Evolutionary conservation across 2,888 invertebrate genomes (phyloP).

Genomic region (Macropis europaea): DNA sequence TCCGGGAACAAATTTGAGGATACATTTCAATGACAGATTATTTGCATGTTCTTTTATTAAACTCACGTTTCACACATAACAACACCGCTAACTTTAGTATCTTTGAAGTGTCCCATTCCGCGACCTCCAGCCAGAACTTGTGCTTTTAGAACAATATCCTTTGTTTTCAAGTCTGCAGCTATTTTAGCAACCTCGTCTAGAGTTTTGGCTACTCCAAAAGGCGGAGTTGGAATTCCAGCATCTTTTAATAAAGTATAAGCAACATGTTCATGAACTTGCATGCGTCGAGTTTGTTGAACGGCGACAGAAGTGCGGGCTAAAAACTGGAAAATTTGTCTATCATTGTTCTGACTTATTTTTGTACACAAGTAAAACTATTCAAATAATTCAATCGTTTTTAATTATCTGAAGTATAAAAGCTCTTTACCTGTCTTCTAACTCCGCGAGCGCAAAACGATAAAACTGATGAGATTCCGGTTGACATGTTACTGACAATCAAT

Average conservation of each 20-base stretch:
- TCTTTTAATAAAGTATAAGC: constrained; percentile 92
- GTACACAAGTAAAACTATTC: background rate
- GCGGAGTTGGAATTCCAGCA: constrained; percentile 92
- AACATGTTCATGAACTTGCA: constrained; percentile 96
- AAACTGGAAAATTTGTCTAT: constrained; percentile 38
- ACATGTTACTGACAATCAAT: constrained; percentile 27
- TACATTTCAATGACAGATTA: no score
- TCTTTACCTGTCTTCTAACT: constrained; percentile 40
- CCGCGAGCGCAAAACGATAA: background rate
- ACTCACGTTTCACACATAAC: constrained; percentile 90
- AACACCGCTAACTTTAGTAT: constrained; percentile 95
- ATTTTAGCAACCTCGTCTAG: constrained; percentile 88
- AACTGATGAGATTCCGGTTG: constrained; percentile 10
- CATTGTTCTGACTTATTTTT: no score
- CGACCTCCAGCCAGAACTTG: constrained; percentile 95
- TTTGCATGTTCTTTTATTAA: background rate
- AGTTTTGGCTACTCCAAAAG: constrained; percentile 91
- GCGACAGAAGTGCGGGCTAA: constrained; percentile 78
- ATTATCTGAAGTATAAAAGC: background rate
- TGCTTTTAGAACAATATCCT: constrained; percentile 91
- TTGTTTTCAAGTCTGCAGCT: constrained; percentile 86
- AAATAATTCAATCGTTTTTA: background rate
- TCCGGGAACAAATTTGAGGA: no score
- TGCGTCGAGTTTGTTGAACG: constrained; percentile 82
- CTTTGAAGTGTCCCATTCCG: constrained; percentile 94